Conservation (phyloP, 2,113 vertebrate genomes). For the Poeciliopsis turrubarensis region DNA sequence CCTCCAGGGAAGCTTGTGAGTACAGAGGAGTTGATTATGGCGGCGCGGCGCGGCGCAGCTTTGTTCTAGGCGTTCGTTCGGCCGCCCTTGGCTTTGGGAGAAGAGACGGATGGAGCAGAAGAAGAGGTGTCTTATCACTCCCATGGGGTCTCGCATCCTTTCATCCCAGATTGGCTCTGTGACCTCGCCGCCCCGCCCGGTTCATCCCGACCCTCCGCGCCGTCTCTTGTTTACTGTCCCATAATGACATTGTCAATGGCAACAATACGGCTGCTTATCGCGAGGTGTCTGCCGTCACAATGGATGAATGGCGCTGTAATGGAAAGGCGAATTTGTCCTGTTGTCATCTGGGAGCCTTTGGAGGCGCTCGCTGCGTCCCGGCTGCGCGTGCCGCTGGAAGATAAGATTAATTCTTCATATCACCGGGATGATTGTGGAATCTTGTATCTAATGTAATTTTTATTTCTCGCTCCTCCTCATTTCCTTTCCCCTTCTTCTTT, state of each 20-base stretch:
- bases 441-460: slow-evolving; percentile 79
- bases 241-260: slow-evolving; percentile 70
- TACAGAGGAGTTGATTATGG: slow-evolving; percentile 71
- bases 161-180: slow-evolving; percentile 66
- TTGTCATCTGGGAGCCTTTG: slow-evolving; percentile 56
- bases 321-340: slow-evolving; percentile 59
- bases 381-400: slow-evolving; percentile 51
- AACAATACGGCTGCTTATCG: slow-evolving; percentile 67
- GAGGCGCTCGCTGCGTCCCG: slow-evolving; percentile 47
- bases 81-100: slow-evolving; percentile 68
- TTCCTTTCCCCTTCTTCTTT: slow-evolving; percentile 52
- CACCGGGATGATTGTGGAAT: slow-evolving; percentile 72
- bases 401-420: slow-evolving; percentile 79
- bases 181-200: slow-evolving; percentile 53
- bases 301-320: slow-evolving; percentile 58
- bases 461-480: slow-evolving; percentile 40
- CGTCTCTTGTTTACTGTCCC: slow-evolving; percentile 67
- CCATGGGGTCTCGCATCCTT: slow-evolving; percentile 55
- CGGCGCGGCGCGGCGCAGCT: slow-evolving; percentile 37
- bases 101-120: slow-evolving; percentile 36
- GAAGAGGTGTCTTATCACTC: slow-evolving; percentile 63
- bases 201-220: slow-evolving; percentile 47
- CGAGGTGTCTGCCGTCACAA: slow-evolving; percentile 57
- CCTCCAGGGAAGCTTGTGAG: slow-evolving; percentile 68
- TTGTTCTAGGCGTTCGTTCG: slow-evolving; percentile 65